Evolutionary conservation across 2,797 vertebrate species (phyloP), one percentile per base, ranked within the genome.

Genomic region (Lutjanus campechanus): DNA sequence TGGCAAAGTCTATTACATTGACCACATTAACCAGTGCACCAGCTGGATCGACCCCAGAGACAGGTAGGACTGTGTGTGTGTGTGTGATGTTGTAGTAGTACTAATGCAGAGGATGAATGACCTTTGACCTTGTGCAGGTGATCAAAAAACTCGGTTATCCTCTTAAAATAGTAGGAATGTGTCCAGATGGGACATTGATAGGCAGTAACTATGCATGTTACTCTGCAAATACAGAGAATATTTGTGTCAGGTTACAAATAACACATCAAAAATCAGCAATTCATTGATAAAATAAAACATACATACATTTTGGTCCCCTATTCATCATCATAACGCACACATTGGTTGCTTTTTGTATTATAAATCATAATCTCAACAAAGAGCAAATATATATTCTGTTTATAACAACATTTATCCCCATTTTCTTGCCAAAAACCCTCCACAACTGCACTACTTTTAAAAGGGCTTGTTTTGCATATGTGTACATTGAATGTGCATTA

Each of bases 31-130:
- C 93, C 96, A 97, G 79, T 95, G 93, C 92, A 98, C 98, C 83
- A 99, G 98, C 95, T 99, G 98, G 98, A 97, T 99, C 87, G 98
- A 99, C 93, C 98, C 98, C 60, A 93, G 98, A 89, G 98, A 99
- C 97, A 98, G 98, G 98, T 99, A 95, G 16, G 86, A 5, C 11
- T 1, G 54, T 55, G 63, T 22, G 29, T 40, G 25, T 19, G 41
- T 63, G 20, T n/a, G 13, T 19, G 41, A 59, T 29, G 44, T 8
- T 25, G 47, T 6, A 58, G 46, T 65, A 6, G 19, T 25, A 19
- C 25, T 44, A n/a, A 46, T 25, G 19, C 13, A 40, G 13, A 54
- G 19, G 44, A 53, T 51, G 41, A 11, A 2, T 75, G 74, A 79
- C 75, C 77, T 84, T 12, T 85, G 76, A 85, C 77, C 72, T 53